Conservation (phyloP, 2,888 invertebrate species). For the Cerceris ruficornis region DNA sequence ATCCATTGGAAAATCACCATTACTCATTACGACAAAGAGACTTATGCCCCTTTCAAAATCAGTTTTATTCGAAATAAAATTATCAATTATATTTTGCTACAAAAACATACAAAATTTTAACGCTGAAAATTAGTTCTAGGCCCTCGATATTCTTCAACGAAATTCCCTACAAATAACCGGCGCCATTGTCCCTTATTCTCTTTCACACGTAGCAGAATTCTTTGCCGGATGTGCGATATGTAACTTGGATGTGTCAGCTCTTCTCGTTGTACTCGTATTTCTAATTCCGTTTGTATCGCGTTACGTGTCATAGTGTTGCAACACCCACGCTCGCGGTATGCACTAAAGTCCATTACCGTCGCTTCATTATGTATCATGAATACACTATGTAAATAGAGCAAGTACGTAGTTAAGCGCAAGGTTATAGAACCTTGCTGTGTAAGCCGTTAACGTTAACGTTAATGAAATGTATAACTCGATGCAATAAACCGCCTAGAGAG, state of each 20-base stretch:
- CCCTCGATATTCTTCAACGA: no score
- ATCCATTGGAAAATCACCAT: no score
- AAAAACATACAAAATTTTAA: no score
- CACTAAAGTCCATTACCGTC: constrained; percentile 46
- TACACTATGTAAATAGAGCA: constrained; percentile 40
- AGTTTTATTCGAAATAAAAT: no score
- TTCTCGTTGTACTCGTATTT: neutral
- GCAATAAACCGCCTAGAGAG: constrained; percentile 26
- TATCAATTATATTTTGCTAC: no score
- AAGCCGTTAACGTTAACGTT: constrained; percentile 35
- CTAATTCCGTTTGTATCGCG: constrained; percentile 23
- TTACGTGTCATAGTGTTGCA: constrained; percentile 36
- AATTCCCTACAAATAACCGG: no score
- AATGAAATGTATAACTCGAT: constrained; percentile 35
- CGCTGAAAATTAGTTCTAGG: no score
- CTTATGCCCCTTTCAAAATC: no score
- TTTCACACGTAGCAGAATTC: no score
- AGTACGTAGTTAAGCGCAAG: constrained; percentile 22
- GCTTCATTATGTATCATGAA: constrained; percentile 33
- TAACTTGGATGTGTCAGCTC: neutral
- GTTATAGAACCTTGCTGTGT: constrained; percentile 34
- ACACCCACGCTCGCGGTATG: constrained; percentile 36
- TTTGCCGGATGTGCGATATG: neutral
- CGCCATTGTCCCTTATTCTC: no score
- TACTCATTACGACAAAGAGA: no score